Evolutionary conservation across 2,113 vertebrate species (phyloP), one percentile per base, ranked within the genome.

Genomic region (Actenoides hombroni): DNA sequence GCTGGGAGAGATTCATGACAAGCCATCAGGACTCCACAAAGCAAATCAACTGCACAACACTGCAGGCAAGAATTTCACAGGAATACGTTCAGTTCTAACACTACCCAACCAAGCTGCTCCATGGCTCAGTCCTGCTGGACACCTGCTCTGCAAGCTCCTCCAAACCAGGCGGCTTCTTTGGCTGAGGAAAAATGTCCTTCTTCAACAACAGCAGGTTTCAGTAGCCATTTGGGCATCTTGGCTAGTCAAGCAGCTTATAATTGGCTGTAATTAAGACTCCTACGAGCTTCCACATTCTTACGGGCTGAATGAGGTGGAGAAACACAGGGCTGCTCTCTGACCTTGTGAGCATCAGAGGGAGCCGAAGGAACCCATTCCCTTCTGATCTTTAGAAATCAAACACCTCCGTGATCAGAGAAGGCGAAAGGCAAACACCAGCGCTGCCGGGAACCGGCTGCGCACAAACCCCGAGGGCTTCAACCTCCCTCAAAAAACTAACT

Each of bases 211-310:
- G 92, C 53, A 42, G 37, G 25, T 59, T 91, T 73, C 88, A 65
- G 44, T 35, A 89, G 67, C 51, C 40, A 63, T 44, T 28, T 64
- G 92, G 82, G 80, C 69, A 88, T 63, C 83, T 31, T 4, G 54
- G 80, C 93, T 75, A 71, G 88, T 88, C 88, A 53, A 88, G 82
- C 96, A 94, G 91, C 95, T 95, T 97, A 40, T 95, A 95, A 94
- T 94, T 86, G 73, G 42, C 82, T 81, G 51, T 96, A 96, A 97
- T 97, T 95, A 94, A 77, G 74, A 90, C 86, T 83, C 80, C 94
- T 39, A 87, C 53, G 0, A 89, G 54, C 56, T 92, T 92, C 94
- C 63, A 97, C 92, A 71, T 96, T 95, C 93, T 88, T 92, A 37
- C 4, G 23, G 56, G 18, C 73, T 89, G 83, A 48, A 49, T 31